A percentile compares a stretch with the other conserved stretches of the same genome.
phyloP scores from a whole-genome alignment of 2,113 vertebrate species.

The Rhynchomys soricoides region DNA sequence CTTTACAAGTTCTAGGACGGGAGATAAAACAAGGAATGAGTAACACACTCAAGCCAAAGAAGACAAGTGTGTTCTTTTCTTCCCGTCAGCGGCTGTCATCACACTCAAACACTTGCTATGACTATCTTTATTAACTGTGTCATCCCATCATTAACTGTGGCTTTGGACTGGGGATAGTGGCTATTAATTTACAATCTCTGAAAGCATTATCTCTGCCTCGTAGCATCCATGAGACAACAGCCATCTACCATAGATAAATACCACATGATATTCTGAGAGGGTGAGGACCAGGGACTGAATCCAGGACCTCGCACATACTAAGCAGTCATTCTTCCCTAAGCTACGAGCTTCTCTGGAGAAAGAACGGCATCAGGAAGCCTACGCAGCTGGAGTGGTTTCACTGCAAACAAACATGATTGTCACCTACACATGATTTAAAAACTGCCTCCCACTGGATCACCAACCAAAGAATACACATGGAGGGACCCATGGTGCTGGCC shows the following conservation, averaged over 20 bases:
- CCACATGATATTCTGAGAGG: neutral
- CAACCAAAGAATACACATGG: too few species aligned
- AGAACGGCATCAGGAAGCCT: neutral
- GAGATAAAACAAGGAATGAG: slow-evolving; percentile 21
- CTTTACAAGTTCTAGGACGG: neutral
- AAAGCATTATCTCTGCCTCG: neutral
- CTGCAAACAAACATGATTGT: neutral
- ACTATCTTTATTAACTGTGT: slow-evolving; percentile 4
- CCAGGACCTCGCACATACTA: neutral
- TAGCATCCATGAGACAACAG: slow-evolving; percentile 1
- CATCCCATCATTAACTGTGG: too few species aligned
- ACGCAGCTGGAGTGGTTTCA: neutral
- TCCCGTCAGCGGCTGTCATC: slow-evolving; percentile 30
- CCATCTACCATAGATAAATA: neutral
- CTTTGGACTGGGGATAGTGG: neutral
- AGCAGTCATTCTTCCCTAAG: neutral
- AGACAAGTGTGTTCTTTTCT: slow-evolving; percentile 38
- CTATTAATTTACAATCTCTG: neutral
- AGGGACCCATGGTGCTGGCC: too few species aligned
- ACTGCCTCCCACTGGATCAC: too few species aligned
- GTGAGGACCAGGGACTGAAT: neutral
- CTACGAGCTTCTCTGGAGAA: neutral
- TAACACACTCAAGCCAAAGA: slow-evolving; percentile 59
- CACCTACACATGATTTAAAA: neutral
- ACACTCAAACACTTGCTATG: neutral